These are phyloP conservation scores for Drosophila yooni DNA, from an alignment of 2,888 invertebrate genomes.

Conservation along the genomic window DNA sequence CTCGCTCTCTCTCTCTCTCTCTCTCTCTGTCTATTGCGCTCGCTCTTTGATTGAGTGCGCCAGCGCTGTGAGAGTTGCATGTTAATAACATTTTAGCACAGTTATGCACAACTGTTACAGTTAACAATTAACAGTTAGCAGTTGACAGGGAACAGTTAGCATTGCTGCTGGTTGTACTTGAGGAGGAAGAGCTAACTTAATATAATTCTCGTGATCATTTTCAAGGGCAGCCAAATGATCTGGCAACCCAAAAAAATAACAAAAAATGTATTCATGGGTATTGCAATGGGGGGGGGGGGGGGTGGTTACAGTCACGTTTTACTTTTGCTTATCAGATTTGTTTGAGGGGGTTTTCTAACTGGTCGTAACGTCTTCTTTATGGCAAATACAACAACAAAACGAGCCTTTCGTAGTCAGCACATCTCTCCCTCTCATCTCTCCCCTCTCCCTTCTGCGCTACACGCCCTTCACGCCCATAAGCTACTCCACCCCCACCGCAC, in stretches of 20 bases:
- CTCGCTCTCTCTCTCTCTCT: not conserved
- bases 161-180: not conserved
- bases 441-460: not conserved
- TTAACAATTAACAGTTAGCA: not conserved
- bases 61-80: conserved; percentile 7
- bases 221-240: not conserved
- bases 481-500: conserved; percentile 4
- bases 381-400: conserved; percentile 36
- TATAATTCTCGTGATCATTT: conserved; percentile 17
- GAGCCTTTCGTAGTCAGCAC: conserved; percentile 61
- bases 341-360: conserved; percentile 16
- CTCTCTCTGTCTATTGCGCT: not conserved
- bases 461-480: not conserved
- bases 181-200: not conserved
- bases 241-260: not conserved
- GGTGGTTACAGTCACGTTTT: conserved; percentile 4
- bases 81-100: conserved; percentile 45
- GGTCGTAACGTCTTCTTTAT: conserved; percentile 55
- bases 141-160: not conserved
- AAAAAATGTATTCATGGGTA: not conserved
- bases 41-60: conserved; percentile 30
- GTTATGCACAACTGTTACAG: conserved; percentile 33
- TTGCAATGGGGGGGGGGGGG: not conserved
- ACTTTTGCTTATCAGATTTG: conserved; percentile 34
- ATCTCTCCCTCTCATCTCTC: conserved; percentile 33